Percentiles rank a stretch among this genome's conserved stretches.
phyloP scores from a whole-genome alignment of 2,113 vertebrate genomes.

The Triplophysa tibetana region DNA sequence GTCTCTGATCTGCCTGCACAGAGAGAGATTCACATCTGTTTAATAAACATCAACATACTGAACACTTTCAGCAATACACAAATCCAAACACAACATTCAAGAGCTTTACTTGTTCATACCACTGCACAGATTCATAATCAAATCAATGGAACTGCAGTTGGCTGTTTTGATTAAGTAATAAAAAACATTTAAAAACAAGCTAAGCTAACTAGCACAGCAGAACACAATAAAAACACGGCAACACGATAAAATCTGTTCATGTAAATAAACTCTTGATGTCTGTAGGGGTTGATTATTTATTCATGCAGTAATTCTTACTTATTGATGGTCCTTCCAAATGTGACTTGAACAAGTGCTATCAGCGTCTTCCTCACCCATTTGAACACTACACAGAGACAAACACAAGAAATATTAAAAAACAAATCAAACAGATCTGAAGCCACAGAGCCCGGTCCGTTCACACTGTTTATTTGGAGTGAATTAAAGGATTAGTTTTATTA shows the following conservation, averaged over 20 bases:
- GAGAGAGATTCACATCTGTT: background rate
- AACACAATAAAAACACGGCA: too few relatives aligned
- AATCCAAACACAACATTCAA: background rate
- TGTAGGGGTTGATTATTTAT: background rate
- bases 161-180: too few relatives aligned
- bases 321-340: slow-evolving; percentile 99
- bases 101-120: background rate
- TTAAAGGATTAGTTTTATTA: too few relatives aligned
- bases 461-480: too few relatives aligned
- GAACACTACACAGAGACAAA: slow-evolving; percentile 82
- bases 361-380: slow-evolving; percentile 99
- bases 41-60: background rate
- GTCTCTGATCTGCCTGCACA: slow-evolving; percentile 92
- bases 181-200: too few relatives aligned
- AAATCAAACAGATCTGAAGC: too few relatives aligned
- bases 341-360: slow-evolving; percentile 98
- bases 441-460: too few relatives aligned
- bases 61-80: background rate
- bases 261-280: too few relatives aligned
- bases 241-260: too few relatives aligned
- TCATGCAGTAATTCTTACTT: slow-evolving; percentile 82
- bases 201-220: too few relatives aligned
- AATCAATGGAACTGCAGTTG: too few relatives aligned
- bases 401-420: background rate
- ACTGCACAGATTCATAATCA: too few relatives aligned